These are phyloP conservation scores for Fabriciana adippe DNA, from an alignment of 2,888 invertebrate genomes.

Conservation along the genomic window DNA sequence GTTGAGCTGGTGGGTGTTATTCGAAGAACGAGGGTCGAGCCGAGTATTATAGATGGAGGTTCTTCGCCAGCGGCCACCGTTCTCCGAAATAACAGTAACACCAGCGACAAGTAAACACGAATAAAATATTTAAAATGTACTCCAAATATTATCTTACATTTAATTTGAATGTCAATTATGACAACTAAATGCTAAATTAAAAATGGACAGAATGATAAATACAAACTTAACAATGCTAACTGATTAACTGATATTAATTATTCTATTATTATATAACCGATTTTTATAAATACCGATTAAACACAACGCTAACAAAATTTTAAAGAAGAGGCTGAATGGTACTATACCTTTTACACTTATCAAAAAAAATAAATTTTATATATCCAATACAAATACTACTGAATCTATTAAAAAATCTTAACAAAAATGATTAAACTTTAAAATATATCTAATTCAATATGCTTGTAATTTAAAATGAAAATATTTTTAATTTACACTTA, in stretches of 20 bases:
- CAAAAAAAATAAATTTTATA: too few species aligned
- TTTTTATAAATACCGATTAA: too few species aligned
- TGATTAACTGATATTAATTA: too few species aligned
- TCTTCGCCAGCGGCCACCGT: constrained; percentile 65
- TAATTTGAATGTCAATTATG: background rate
- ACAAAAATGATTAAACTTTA: too few species aligned
- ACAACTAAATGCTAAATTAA: background rate
- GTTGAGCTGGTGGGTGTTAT: constrained; percentile 63
- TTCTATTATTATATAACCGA: too few species aligned
- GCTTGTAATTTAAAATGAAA: background rate
- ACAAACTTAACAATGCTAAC: background rate
- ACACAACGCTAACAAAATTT: too few species aligned
- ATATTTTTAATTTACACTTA: constrained; percentile 46
- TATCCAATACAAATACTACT: too few species aligned
- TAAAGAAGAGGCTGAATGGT: too few species aligned
- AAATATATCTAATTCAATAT: too few species aligned
- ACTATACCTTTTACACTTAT: too few species aligned
- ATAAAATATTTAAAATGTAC: background rate
- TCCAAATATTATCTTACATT: background rate
- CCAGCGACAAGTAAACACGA: constrained; percentile 46
- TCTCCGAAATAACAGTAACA: constrained; percentile 71
- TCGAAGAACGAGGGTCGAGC: constrained; percentile 65
- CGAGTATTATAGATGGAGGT: constrained; percentile 74
- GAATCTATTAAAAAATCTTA: too few species aligned
- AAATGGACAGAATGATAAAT: background rate